phyloP scores from a whole-genome alignment of 64 coral and sea anemone species.

The Orbicella faveolata region DNA sequence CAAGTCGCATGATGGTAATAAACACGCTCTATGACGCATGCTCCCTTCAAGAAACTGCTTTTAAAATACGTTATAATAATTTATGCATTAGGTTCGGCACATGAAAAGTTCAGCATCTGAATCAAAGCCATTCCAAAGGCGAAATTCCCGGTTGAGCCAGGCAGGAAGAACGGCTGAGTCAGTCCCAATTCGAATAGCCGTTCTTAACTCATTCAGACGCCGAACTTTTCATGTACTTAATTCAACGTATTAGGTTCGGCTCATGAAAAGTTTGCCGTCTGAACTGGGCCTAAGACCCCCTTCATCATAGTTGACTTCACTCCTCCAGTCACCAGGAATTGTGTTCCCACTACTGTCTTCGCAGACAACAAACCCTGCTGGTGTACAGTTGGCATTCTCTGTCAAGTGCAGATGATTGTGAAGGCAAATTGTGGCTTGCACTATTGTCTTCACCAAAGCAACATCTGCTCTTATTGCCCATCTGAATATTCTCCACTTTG shows the following conservation, averaged over 20 bases:
- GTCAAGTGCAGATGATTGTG: conserved; percentile 55
- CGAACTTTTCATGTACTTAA: too few relatives aligned
- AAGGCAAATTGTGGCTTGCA: conserved; percentile 41
- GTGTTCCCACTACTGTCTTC: conserved; percentile 27
- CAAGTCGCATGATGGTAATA: neutral
- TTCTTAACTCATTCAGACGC: too few relatives aligned
- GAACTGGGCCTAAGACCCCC: neutral
- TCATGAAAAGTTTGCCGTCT: too few relatives aligned
- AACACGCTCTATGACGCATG: conserved; percentile 2
- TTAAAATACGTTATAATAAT: neutral
- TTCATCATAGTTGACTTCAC: conserved; percentile 16
- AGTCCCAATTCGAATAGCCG: too few relatives aligned
- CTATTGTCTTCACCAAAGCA: conserved; percentile 31
- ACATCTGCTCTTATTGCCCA: conserved; percentile 41
- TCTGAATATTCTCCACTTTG: conserved; percentile 24
- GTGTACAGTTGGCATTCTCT: conserved; percentile 36
- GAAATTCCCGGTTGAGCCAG: too few relatives aligned
- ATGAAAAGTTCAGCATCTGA: too few relatives aligned
- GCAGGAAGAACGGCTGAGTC: too few relatives aligned
- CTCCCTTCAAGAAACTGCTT: neutral
- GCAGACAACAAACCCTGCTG: conserved; percentile 38
- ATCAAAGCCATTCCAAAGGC: too few relatives aligned
- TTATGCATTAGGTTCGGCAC: too few relatives aligned
- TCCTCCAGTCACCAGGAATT: conserved; percentile 44
- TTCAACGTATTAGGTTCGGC: too few relatives aligned